Evolutionary conservation across 2,797 vertebrate genomes (phyloP).

Genomic region (Onychomys leucogaster): DNA sequence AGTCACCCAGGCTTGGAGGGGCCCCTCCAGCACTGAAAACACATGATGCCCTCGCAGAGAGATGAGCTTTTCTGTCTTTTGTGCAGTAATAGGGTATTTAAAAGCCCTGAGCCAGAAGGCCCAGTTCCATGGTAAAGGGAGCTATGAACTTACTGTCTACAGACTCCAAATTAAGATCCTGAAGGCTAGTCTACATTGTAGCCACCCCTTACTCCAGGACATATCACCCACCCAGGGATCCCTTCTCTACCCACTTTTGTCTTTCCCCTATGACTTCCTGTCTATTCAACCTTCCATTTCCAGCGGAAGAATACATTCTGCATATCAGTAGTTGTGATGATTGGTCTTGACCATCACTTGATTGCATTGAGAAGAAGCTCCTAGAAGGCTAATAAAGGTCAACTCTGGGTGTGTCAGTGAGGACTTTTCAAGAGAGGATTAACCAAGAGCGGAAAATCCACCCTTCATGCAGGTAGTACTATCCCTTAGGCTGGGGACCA

Average conservation of each 20-base stretch:
- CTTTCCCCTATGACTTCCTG: neutral
- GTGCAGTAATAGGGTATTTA: neutral
- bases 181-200: neutral
- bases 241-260: neutral
- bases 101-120: neutral
- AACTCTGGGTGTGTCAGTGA: neutral
- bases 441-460: neutral
- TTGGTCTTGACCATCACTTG: neutral
- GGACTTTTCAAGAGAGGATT: neutral
- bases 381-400: neutral
- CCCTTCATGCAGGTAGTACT: neutral
- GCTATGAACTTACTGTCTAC: neutral
- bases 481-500: neutral
- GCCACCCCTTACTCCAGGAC: neutral
- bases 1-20: neutral
- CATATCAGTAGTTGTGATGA: neutral
- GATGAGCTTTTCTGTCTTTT: neutral
- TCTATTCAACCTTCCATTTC: neutral
- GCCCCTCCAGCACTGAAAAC: conserved; percentile 19
- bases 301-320: neutral
- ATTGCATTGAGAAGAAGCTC: neutral
- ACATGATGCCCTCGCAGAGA: neutral
- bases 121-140: neutral
- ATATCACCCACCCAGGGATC: neutral
- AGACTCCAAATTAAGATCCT: neutral